phyloP scores from a whole-genome alignment of 2,113 vertebrate genomes.

The Phaetusa simplex region DNA sequence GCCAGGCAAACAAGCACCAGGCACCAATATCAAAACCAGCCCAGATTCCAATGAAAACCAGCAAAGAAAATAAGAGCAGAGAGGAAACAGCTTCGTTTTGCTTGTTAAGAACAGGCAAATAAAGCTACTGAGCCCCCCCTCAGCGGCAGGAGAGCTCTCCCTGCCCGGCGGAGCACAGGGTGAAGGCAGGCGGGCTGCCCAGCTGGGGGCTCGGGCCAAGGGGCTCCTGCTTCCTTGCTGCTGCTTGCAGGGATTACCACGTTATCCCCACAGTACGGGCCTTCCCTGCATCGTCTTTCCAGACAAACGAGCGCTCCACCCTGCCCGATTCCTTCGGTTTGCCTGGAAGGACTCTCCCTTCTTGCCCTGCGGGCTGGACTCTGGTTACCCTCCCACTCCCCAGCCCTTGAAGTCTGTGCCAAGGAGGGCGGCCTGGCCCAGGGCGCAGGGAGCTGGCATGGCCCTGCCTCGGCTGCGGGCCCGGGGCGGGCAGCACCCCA shows the following conservation, averaged over 20 bases:
- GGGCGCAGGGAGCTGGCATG: background rate
- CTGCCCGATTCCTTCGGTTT: background rate
- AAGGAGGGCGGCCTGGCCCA: background rate
- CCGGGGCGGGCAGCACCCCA: background rate
- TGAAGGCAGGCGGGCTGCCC: background rate
- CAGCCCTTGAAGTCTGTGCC: constrained; percentile 26
- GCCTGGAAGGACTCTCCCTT: constrained; percentile 2
- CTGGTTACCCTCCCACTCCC: background rate
- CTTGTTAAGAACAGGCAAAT: background rate
- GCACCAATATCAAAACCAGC: constrained; percentile 51
- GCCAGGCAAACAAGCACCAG: constrained; percentile 48
- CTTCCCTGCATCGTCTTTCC: background rate
- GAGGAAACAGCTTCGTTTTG: background rate
- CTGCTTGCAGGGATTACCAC: background rate
- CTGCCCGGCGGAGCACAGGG: background rate
- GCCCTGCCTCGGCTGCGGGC: background rate
- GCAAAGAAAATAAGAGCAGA: background rate
- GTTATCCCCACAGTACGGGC: background rate
- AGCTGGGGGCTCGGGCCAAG: accelerated
- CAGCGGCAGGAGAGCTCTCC: background rate
- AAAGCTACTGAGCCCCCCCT: background rate
- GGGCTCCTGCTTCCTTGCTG: background rate
- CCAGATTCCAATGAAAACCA: constrained; percentile 38
- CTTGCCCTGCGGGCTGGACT: background rate
- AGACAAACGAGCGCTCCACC: background rate